Evolutionary conservation across 2,888 invertebrate species (phyloP), one percentile per base, ranked within the genome.

Genomic region (Heteromyza rotundicornis): DNA sequence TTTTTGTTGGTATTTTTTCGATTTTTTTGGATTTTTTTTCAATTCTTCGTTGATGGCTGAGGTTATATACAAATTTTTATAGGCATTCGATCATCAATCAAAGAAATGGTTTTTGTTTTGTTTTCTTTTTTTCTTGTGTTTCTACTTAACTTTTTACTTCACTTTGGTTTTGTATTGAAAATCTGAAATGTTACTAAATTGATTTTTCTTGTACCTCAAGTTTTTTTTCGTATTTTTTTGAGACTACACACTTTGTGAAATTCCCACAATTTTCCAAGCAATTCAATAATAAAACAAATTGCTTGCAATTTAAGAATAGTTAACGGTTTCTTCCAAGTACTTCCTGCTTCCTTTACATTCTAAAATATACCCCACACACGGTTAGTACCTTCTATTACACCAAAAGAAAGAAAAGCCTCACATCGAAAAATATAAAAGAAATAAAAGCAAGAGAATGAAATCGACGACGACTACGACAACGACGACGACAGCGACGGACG

Each of bases 251-350:
- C 12, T 24, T 51, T 47, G 49, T 49, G 24, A 47, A 67, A 74
- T 74, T 77, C 77, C 74, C 77, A 74, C 74, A 74, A 77, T 76
- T 73, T n/a, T n/a, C n/a, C n/a, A n/a, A n/a, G n/a, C n/a, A n/a
- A n/a, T n/a, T n/a, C n/a, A n/a, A n/a, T n/a, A n/a, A n/a, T n/a
- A 77, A 76, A 77, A 74, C 74, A 77, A 74, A 74, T 74, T 74
- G 77, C 77, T n/a, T 73, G 73, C 74, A 75, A 77, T 77, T 74
- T 74, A 47, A 19, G 2, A 40, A 40, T n/a, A 19, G 2, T 47
- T 47, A 19, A 47, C 47, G 19, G 32, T 27, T 24, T 10, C 32
- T n/a, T n/a, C 32, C 3, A 52, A 52, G 52, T 24, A 52, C 52
- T 52, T 52, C 52, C 52, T 22, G 52, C 17, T 52, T 52, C 52